Evolutionary conservation across 1,140 invertebrate species (phyloP).

Genomic region (Brachionus calyciflorus): DNA sequence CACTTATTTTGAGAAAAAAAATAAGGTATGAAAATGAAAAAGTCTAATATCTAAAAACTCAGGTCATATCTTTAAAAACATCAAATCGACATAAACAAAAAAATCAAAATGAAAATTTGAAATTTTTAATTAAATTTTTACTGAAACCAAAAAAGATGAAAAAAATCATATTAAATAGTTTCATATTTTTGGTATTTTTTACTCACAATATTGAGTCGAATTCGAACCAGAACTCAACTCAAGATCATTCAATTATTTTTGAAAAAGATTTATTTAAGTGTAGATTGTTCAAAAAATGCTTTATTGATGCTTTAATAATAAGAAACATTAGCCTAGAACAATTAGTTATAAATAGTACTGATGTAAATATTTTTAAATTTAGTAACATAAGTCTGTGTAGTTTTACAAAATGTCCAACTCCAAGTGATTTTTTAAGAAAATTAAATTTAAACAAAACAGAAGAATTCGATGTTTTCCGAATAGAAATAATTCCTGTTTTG

Average conservation of each 20-base stretch:
- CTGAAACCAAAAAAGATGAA: no score
- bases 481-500: neutral
- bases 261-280: conserved; percentile 16
- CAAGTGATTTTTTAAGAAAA: neutral
- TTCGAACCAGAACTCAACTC: neutral
- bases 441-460: neutral
- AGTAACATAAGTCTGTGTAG: neutral
- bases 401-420: neutral
- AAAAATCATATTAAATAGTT: no score
- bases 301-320: neutral
- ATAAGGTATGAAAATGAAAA: no score
- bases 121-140: no score
- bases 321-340: neutral
- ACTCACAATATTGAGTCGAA: neutral
- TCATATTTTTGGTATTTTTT: neutral
- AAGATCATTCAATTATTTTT: neutral
- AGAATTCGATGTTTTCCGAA: neutral
- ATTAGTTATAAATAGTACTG: neutral
- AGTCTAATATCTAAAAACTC: no score
- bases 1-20: no score
- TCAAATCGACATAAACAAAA: no score
- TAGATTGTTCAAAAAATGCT: conserved; percentile 22
- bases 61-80: no score
- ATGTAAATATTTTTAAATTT: neutral
- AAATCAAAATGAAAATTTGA: no score